Evolutionary conservation across 2,113 vertebrate genomes (phyloP), one percentile per base, ranked within the genome.

Genomic region (Acinonyx jubatus): DNA sequence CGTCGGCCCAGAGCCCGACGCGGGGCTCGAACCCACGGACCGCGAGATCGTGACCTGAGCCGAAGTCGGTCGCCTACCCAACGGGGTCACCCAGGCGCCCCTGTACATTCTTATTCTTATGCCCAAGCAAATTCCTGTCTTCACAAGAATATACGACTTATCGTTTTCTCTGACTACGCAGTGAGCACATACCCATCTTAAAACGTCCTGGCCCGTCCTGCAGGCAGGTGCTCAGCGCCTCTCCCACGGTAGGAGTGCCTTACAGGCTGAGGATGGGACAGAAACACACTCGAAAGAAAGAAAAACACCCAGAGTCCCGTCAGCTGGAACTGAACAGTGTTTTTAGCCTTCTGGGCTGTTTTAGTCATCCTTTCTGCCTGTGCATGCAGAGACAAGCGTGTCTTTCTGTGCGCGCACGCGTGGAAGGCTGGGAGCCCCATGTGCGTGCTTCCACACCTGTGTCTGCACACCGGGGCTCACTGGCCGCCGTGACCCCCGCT

Each of bases 251-350:
- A 6, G 87, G 48, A 7, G n/a, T 0, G 3, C 0, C 0, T 29
- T 7, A 11, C 7, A 2, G 1, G 5, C 31, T 4, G 12, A 8
- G 6, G 15, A 10, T 0, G 1, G 21, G 66, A 63, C 4, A 3
- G 25, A 52, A 52, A 1, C 13, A 3, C 3, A 2, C 3, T 31
- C 41, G 1, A 2, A 25, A 6, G 38, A 4, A 41, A 45, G 19
- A 29, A 4, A 29, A 38, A 4, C 19, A 25, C 7, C 11, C 7
- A 0, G 0, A 3, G 31, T 1, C 48, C 50, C 9, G 2, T 48
- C 45, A 4, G 36, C 61, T 2, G 0, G 33, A 33, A 33, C 11
- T 8, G 2, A 27, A 23, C 2, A 0, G 65, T 0, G 27, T 5
- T 10, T 16, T 5, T 14, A 4, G 4, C 27, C 31, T n/a, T n/a